Evolutionary conservation across 2,797 vertebrate species (phyloP).

Genomic region (Catamblyrhynchus diadema): DNA sequence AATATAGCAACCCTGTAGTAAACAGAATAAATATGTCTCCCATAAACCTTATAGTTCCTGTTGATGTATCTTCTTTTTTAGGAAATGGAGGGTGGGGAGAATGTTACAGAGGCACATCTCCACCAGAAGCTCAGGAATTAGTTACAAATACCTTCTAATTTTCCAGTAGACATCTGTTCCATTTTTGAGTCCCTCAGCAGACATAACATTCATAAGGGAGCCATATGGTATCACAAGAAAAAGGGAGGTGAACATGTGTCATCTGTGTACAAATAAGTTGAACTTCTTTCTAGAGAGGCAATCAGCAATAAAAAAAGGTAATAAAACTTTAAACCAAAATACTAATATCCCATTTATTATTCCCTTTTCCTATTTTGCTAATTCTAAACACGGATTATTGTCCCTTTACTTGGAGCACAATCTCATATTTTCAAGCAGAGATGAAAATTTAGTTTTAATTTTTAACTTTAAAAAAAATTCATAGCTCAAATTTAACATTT

Average conservation of each 20-base stretch:
- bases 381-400: background rate
- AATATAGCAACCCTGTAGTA: background rate
- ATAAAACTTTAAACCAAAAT: background rate
- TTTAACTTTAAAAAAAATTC: background rate
- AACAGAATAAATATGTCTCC: background rate
- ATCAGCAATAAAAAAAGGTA: background rate
- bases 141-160: background rate
- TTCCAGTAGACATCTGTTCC: background rate
- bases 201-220: background rate
- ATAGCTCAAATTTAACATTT: background rate
- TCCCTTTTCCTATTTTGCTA: background rate
- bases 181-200: background rate
- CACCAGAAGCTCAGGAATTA: background rate
- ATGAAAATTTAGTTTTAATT: background rate
- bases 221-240: background rate
- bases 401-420: background rate
- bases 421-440: background rate
- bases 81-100: background rate
- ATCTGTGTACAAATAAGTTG: constrained; percentile 1
- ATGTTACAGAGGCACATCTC: background rate
- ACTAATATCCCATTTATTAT: background rate
- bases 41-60: background rate
- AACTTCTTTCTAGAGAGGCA: background rate
- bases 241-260: background rate
- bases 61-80: background rate